Evolutionary conservation across 2,113 vertebrate genomes (phyloP).

Genomic region (Corvus hawaiiensis): DNA sequence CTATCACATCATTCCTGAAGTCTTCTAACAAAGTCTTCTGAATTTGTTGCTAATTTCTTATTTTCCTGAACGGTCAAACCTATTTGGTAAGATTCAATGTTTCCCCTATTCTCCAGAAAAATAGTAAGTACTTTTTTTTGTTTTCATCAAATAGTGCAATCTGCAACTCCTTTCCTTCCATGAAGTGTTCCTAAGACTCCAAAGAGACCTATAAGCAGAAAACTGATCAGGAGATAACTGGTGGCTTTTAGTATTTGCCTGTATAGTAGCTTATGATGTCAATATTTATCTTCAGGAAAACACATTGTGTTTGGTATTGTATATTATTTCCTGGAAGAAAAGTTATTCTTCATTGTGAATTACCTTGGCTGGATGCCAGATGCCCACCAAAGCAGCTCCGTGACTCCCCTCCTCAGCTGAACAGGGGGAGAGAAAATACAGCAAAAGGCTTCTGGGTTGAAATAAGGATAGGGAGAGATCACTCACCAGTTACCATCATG

Average conservation of each 20-base stretch:
- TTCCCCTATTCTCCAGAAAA: not conserved
- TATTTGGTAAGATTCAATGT: not conserved
- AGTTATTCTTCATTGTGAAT: not conserved
- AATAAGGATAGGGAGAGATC: not conserved
- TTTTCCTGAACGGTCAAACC: not conserved
- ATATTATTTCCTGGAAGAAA: not conserved
- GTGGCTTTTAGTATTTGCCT: not conserved
- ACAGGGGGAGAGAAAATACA: not conserved
- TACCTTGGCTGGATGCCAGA: not conserved
- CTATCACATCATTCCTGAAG: fast-evolving
- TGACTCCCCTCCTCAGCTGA: not conserved
- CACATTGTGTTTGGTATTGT: not conserved
- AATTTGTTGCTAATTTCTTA: not conserved
- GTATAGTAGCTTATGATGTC: not conserved
- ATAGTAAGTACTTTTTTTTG: not conserved
- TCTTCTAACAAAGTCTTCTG: not conserved
- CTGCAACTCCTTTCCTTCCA: not conserved
- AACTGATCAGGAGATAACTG: not conserved
- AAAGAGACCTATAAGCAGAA: not conserved
- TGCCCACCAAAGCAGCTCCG: not conserved
- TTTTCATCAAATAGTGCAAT: not conserved
- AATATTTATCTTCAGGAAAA: not conserved
- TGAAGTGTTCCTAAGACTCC: not conserved
- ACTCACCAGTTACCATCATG: not conserved
- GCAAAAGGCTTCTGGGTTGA: not conserved